phyloP scores from a whole-genome alignment of 2,888 invertebrate species.

The Ecdyonurus torrentis region DNA sequence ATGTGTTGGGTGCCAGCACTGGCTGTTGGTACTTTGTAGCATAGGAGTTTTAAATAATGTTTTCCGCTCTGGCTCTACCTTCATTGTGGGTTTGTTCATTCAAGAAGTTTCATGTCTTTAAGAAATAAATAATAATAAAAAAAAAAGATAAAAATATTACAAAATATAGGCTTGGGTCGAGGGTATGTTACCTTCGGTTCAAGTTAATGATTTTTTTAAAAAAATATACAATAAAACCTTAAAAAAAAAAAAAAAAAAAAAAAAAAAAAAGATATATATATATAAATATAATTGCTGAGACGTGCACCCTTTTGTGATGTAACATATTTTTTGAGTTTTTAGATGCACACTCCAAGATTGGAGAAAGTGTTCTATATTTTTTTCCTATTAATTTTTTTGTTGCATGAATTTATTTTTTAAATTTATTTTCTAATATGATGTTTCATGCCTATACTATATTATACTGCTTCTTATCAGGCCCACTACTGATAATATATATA shows the following conservation, averaged over 20 bases:
- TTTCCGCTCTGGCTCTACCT: background rate
- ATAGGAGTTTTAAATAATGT: background rate
- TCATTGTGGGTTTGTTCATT: conserved; percentile 1
- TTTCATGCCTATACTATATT: background rate
- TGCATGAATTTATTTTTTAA: background rate
- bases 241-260: background rate
- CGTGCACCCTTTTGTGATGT: conserved; percentile 6
- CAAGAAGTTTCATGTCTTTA: conserved; percentile 1
- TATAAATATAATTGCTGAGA: conserved; percentile 6
- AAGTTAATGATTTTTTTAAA: conserved; percentile 36
- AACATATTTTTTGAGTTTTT: conserved; percentile 39
- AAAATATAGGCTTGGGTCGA: conserved; percentile 14
- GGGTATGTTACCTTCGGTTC: conserved; percentile 25
- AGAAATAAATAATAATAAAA: background rate
- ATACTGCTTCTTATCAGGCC: background rate
- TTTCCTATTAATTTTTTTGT: background rate
- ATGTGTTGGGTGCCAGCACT: background rate
- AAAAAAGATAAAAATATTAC: background rate
- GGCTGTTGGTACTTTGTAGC: background rate
- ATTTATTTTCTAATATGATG: background rate
- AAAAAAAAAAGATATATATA: background rate
- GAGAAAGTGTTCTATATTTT: background rate
- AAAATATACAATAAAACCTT: conserved; percentile 44
- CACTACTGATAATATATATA: background rate
- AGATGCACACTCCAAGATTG: conserved; percentile 23